Conservation (phyloP, 1,140 invertebrate genomes). For the Tenebrio molitor region DNA sequence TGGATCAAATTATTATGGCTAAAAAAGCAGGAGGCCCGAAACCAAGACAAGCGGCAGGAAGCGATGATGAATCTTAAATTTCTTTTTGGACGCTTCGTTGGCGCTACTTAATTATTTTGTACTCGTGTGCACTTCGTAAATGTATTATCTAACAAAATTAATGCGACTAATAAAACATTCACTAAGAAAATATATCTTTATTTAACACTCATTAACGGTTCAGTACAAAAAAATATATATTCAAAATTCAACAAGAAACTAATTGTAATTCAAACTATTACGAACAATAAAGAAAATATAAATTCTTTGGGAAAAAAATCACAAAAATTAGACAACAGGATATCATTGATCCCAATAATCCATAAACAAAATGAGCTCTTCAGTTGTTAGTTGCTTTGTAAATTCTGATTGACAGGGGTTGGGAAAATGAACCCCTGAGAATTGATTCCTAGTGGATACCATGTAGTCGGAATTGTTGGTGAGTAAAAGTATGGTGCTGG, state of each 20-base stretch:
- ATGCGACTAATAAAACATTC: background rate
- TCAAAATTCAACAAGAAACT: background rate
- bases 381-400: slow-evolving; percentile 21
- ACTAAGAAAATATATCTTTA: too few relatives aligned
- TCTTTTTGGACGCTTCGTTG: too few relatives aligned
- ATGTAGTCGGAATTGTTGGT: slow-evolving; percentile 54
- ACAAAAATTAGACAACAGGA: background rate
- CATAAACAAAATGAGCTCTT: background rate
- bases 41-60: slow-evolving; percentile 75
- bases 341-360: background rate
- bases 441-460: slow-evolving; percentile 58
- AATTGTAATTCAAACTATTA: background rate
- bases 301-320: background rate
- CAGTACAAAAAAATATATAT: background rate
- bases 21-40: slow-evolving; percentile 97
- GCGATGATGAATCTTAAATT: slow-evolving; percentile 76
- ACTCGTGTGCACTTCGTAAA: background rate
- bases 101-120: slow-evolving; percentile 29
- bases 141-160: slow-evolving; percentile 13
- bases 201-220: background rate
- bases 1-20: slow-evolving; percentile 99
- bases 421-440: slow-evolving; percentile 64
- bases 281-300: background rate
- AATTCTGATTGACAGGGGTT: slow-evolving; percentile 36
- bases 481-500: slow-evolving; percentile 58